Base-by-base conservation (phyloP, 2,113 vertebrate species). In the Ochotona princeps region DNA sequence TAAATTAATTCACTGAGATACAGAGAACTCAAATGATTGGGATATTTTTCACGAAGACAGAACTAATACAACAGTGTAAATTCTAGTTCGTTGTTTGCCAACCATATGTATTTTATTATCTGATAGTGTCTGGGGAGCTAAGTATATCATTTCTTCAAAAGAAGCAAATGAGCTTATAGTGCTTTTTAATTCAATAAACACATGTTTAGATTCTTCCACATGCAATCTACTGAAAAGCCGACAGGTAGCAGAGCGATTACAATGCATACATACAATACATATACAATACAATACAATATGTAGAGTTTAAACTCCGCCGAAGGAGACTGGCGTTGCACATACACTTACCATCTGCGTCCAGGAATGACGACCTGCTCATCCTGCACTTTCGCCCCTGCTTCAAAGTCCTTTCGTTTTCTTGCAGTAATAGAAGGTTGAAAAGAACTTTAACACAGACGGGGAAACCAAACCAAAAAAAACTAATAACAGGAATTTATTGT, bases 21-120 rank as follows among this genome's bases (percentile, higher is more conserved):
- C 73, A 78, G 73, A 94, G 38, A 92, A 21, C n/a, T 67, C 25
- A 94, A 28, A 18, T 82, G 69, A 74, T n/a, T 38, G 20, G 63
- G 32, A 54, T 65, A 25, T 49, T 83, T 9, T 84, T 95, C n/a
- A 44, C 15, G 67, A 54, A 75, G 13, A 20, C 79, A 49, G 13
- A 88, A 72, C 6, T 10, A 23, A 25, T 28, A 61, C 21, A 78
- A 20, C 30, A 75, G 11, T 54, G 65, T 63, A 83, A 60, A 73
- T 92, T 92, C 60, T 93, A 12, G 35, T 91, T 96, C 65, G 78
- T 67, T 76, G 3, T 87, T 47, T 87, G 26, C 81, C 74, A 83
- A 20, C 44, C n/a, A 60, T 72, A 47, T 67, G 26, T 91, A 91
- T 20, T 83, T 66, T 72, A 63, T 11, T 57, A 57, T 18, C 14